Base-by-base conservation (phyloP, 2,888 invertebrate genomes). In the Lomographa bimaculata region DNA sequence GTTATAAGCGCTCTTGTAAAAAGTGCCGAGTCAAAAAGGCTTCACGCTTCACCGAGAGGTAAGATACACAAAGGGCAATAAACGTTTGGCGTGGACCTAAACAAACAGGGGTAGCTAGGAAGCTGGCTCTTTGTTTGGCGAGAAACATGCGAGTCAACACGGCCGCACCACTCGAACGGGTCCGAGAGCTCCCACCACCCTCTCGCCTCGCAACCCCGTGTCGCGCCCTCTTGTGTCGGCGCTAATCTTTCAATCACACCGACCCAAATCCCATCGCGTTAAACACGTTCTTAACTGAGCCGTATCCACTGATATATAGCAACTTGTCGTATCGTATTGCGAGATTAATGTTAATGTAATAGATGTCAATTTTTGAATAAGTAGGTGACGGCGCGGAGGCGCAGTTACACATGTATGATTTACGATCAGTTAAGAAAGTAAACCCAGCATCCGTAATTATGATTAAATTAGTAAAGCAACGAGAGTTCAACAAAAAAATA, bases 21-120 rank as follows among this genome's bases (percentile, higher is more conserved):
- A 85, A 86, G 83, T 86, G 85, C 80, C 79, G 78, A 85, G 85
- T 86, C 84, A 82, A 87, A 85, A 85, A 83, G 84, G 81, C 81
- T 82, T 84, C 74, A 81, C 85, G 83, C 81, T 80, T 79, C 76
- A 76, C 78, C 72, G 71, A 80, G 79, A 79, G 81, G 81, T 71
- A 80, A 79, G 76, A 76, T 79, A 86, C 78, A 86, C 85, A 86
- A 84, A 81, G 84, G 82, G 82, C 83, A 83, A 83, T 81, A 82
- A 85, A 84, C 83, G 85, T 84, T 85, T 74, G 80, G 75, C 71
- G 71, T 72, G 79, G 83, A 75, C 87, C 87, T 87, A 86, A 87
- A 85, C 79, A 87, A 87, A 87, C 86, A 87, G 69, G 86, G 84
- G 87, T 85, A 85, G 86, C 85, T 83, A 82, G 86, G 87, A 85